Percentiles rank a stretch among this genome's conserved stretches.
phyloP scores from a whole-genome alignment of 2,888 invertebrate species.

The Drosophila acutilabella region DNA sequence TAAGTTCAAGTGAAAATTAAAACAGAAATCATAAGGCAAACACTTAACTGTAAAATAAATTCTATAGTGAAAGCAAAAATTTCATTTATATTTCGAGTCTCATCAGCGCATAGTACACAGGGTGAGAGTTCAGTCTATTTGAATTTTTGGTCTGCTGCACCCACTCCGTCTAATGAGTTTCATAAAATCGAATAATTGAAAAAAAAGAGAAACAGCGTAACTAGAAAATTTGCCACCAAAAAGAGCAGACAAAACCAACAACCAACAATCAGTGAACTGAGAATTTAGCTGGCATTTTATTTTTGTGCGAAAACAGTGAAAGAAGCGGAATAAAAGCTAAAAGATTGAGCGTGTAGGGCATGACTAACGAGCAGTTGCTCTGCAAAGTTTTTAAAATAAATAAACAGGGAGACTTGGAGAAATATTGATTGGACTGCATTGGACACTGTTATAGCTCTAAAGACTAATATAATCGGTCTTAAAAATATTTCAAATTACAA shows the following conservation, averaged over 20 bases:
- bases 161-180: slow-evolving; percentile 59
- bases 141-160: slow-evolving; percentile 51
- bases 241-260: neutral
- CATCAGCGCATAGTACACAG: neutral
- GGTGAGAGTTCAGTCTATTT: slow-evolving; percentile 14
- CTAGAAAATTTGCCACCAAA: slow-evolving; percentile 23
- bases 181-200: slow-evolving; percentile 53
- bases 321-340: neutral
- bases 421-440: too few relatives aligned
- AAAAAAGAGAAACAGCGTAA: slow-evolving; percentile 31
- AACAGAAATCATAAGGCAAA: neutral
- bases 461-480: too few relatives aligned
- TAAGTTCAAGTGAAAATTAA: slow-evolving; percentile 6
- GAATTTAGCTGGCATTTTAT: slow-evolving; percentile 2
- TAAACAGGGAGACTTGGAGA: too few relatives aligned
- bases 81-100: neutral
- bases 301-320: slow-evolving; percentile 1
- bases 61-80: neutral
- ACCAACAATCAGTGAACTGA: neutral
- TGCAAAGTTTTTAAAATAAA: neutral
- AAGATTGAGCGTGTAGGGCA: too few relatives aligned
- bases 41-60: neutral
- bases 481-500: too few relatives aligned
- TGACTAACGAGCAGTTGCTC: slow-evolving; percentile 4
- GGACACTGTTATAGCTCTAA: too few relatives aligned